phyloP scores from a whole-genome alignment of 2,797 vertebrate genomes.

The Coreius guichenoti region DNA sequence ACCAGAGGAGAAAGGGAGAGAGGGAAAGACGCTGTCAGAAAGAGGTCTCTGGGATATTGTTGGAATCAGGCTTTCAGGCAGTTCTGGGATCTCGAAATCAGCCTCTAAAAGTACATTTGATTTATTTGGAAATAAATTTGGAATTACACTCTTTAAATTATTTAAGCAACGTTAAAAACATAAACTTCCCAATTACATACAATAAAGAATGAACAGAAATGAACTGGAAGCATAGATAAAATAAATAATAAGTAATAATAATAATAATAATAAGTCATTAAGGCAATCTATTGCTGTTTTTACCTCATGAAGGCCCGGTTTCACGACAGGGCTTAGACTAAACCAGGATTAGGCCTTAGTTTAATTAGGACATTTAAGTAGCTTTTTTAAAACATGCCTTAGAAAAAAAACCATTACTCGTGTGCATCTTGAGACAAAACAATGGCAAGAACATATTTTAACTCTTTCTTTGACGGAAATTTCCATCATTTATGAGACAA shows the following conservation, averaged over 20 bases:
- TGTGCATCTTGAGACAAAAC: no score
- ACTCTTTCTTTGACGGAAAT: not conserved
- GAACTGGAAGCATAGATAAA: not conserved
- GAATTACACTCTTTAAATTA: not conserved
- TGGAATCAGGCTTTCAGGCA: constrained; percentile 48
- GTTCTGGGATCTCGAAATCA: constrained; percentile 75
- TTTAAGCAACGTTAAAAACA: not conserved
- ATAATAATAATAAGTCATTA: not conserved
- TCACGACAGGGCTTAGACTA: not conserved
- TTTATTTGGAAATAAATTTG: not conserved
- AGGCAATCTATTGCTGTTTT: not conserved
- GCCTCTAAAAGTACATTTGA: constrained; percentile 62
- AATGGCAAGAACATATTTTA: not conserved
- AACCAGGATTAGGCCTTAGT: not conserved
- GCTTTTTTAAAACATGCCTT: not conserved
- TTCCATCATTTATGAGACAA: no score
- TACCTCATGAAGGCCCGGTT: not conserved
- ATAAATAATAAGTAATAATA: no score
- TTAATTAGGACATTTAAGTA: not conserved
- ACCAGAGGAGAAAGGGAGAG: constrained; percentile 46
- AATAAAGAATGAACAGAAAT: not conserved
- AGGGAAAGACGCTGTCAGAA: constrained; percentile 34
- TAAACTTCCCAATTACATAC: not conserved
- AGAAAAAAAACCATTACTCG: no score
- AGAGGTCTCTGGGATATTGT: constrained; percentile 41